Evolutionary conservation across 2,113 vertebrate species (phyloP).

Genomic region (Ailuropoda melanoleuca): DNA sequence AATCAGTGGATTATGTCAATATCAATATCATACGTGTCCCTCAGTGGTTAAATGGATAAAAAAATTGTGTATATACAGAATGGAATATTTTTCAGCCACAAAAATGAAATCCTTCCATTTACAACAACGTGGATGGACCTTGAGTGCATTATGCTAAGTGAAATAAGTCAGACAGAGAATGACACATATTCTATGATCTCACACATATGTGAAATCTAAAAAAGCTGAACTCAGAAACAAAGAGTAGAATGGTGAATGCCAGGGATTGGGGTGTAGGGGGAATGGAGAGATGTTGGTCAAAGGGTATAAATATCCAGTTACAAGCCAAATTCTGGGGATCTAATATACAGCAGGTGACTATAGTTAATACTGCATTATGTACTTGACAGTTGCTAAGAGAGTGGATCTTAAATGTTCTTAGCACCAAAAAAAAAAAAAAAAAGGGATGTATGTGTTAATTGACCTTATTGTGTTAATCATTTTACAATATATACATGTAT

Average conservation of each 20-base stretch:
- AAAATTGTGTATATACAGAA: neutral
- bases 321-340: neutral
- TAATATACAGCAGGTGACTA: neutral
- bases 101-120: neutral
- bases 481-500: neutral
- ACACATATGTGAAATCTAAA: neutral
- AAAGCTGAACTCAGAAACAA: neutral
- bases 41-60: neutral
- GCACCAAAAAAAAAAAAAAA: neutral
- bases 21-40: neutral
- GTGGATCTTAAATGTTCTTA: neutral
- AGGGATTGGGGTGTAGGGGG: neutral
- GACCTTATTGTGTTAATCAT: neutral
- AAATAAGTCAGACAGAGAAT: neutral
- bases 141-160: neutral
- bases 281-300: neutral
- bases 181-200: neutral
- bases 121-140: neutral
- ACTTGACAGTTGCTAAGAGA: neutral
- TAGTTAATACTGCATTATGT: neutral
- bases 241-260: neutral
- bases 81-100: neutral
- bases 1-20: constrained; percentile 18
- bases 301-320: neutral
- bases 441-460: neutral